Base-by-base conservation (phyloP, 2,113 vertebrate species). In the Rhipidura dahli region DNA sequence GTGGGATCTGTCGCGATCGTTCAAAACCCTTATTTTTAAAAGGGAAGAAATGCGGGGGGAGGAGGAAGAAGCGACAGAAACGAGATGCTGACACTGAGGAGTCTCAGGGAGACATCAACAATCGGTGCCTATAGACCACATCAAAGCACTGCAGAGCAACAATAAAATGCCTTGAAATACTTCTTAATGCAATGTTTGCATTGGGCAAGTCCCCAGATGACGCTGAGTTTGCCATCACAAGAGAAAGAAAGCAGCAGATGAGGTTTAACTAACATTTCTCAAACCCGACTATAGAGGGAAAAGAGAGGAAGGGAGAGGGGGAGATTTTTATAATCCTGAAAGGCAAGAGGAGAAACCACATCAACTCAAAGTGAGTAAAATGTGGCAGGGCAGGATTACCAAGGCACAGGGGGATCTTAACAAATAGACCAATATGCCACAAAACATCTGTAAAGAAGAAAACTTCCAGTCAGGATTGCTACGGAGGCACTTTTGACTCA, bases 201-300 rank as follows among this genome's bases (percentile, higher is more conserved):
- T 61, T 50, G 72, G 87, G 72, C 65, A 49, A 92, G 53, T 72
- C 51, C 27, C 22, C 84, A 80, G 90, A 66, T 45, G 78, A 95
- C 33, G 35, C 76, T 81, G 69, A 81, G 50, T 93, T 96, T 96
- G 70, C 95, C 93, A 91, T 95, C 57, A 26, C 35, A 28, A 54
- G 45, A 61, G 54, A 90, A 78, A 64, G 54, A 79, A 86, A 87
- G 75, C 47, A 87, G 85, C 61, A 69, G 71, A 70, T 75, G 77
- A 95, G 57, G 86, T 80, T 69, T 89, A 94, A 91, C 80, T 91
- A 83, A 68, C 91, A 90, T 96, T 96, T 96, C 70, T 86, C 85
- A 95, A 91, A 96, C 92, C 83, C 15, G 13, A 26, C 35, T 76
- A 78, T 19, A 47, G 69, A 81, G 49, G 56, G 63, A 30, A 63